Conservation (phyloP, 1,140 invertebrate species). For the Drosophila oshimai region DNA sequence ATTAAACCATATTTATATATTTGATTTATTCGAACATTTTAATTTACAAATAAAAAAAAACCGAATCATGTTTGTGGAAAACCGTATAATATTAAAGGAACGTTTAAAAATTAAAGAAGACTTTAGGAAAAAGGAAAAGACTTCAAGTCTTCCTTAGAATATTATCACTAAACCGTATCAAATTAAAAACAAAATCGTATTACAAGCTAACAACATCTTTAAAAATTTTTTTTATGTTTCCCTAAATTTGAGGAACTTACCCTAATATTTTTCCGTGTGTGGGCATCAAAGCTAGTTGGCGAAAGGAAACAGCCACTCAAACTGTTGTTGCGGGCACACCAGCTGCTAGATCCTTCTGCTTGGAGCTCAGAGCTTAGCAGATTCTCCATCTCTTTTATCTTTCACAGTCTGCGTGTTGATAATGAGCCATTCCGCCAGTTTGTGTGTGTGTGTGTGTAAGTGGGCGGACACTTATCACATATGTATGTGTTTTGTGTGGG, state of each 20-base stretch:
- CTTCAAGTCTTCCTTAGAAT: too few species aligned
- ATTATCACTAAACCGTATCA: too few species aligned
- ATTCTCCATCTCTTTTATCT: slow-evolving; percentile 11
- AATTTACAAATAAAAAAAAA: too few species aligned
- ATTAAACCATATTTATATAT: too few species aligned
- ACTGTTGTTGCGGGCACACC: slow-evolving; percentile 42
- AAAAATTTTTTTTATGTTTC: not conserved
- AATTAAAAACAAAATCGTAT: too few species aligned
- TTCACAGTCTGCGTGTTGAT: slow-evolving; percentile 52
- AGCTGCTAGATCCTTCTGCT: slow-evolving; percentile 38
- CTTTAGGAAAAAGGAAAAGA: too few species aligned
- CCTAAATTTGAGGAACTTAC: too few species aligned
- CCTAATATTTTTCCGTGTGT: not conserved
- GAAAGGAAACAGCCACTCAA: slow-evolving; percentile 68
- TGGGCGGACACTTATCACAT: slow-evolving; percentile 39
- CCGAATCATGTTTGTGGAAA: too few species aligned
- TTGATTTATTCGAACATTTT: too few species aligned
- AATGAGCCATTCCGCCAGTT: slow-evolving; percentile 55
- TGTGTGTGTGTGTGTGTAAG: slow-evolving; percentile 19
- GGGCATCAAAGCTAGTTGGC: slow-evolving; percentile 21
- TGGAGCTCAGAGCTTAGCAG: slow-evolving; percentile 46
- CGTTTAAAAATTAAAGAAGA: too few species aligned
- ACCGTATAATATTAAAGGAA: too few species aligned
- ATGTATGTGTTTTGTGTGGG: slow-evolving; percentile 43
- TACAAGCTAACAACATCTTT: too few species aligned